A percentile compares a stretch with the other conserved stretches of the same genome.
These are phyloP conservation scores for Serinus canaria DNA, from an alignment of 2,113 vertebrate species.

Conservation along the genomic window DNA sequence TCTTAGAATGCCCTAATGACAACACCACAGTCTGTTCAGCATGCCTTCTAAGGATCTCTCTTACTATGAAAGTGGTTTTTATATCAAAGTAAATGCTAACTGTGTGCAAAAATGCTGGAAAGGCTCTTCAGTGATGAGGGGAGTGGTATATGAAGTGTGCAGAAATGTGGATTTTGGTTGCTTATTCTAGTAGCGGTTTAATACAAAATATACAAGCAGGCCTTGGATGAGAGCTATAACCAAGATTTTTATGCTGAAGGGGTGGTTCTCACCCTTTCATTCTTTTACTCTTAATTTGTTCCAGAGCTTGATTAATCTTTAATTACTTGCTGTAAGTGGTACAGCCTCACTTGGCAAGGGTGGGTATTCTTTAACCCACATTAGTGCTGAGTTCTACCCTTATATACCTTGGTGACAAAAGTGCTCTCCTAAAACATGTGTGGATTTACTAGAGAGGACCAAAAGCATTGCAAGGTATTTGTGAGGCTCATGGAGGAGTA, in stretches of 20 bases:
- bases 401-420: not conserved
- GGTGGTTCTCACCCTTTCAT: not conserved
- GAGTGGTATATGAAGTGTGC: not conserved
- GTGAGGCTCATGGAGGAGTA: not conserved
- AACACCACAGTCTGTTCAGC: not conserved
- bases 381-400: not conserved
- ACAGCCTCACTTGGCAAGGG: not conserved
- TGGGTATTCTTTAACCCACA: not conserved
- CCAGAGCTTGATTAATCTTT: conserved; percentile 20
- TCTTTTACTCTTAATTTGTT: not conserved
- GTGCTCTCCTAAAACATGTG: not conserved
- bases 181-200: not conserved
- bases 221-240: not conserved
- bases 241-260: not conserved
- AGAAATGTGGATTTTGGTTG: not conserved
- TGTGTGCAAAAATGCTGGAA: not conserved
- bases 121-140: not conserved
- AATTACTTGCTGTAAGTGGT: not conserved
- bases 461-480: not conserved
- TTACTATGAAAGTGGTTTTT: not conserved
- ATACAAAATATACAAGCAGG: not conserved
- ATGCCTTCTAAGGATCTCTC: not conserved
- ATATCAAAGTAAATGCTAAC: not conserved
- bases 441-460: not conserved
- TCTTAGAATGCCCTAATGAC: not conserved